Percentiles rank a stretch among this genome's conserved stretches.
These are phyloP conservation scores for Chloroceryle amazona DNA, from an alignment of 2,797 vertebrate genomes.

Conservation along the genomic window DNA sequence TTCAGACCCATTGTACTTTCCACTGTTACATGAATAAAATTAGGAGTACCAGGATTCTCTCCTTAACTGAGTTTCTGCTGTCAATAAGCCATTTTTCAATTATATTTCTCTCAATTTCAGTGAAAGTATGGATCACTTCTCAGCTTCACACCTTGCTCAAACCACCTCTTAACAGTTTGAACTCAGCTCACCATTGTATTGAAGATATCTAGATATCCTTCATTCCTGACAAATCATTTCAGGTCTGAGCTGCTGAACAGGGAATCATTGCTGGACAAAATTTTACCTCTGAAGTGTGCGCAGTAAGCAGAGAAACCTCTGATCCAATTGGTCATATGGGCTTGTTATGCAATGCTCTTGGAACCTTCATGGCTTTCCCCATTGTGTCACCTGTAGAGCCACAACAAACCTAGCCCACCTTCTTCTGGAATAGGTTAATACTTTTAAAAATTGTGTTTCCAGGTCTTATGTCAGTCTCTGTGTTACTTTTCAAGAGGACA, in stretches of 20 bases:
- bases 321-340: neutral
- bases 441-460: neutral
- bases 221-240: neutral
- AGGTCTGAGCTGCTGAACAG: neutral
- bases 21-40: neutral
- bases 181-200: neutral
- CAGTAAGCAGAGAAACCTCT: neutral
- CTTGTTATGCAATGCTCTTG: neutral
- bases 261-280: neutral
- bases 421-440: neutral
- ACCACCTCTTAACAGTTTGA: neutral
- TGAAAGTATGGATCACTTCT: neutral
- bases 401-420: neutral
- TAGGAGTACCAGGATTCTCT: neutral
- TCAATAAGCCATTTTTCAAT: neutral
- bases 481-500: neutral
- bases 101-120: neutral
- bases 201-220: neutral
- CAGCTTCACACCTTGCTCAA: neutral
- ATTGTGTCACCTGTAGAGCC: neutral
- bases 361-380: neutral
- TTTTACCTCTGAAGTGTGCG: neutral
- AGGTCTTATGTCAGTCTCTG: neutral
- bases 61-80: neutral
- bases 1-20: neutral